Conservation (phyloP, 2,113 vertebrate genomes). For the Silurus glanis region DNA sequence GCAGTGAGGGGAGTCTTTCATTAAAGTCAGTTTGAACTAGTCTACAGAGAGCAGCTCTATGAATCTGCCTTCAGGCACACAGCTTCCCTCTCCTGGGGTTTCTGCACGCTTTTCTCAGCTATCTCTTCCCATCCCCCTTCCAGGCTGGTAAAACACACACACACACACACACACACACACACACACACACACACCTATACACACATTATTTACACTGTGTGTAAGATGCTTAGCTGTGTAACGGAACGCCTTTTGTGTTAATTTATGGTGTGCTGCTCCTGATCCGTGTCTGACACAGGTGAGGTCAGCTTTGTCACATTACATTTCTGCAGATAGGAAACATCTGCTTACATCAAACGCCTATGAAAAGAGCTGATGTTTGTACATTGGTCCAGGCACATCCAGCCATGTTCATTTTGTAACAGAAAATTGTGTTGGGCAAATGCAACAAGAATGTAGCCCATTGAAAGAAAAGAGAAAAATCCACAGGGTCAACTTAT, state of each 20-base stretch:
- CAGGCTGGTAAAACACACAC: constrained; percentile 31
- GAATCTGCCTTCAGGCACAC: constrained; percentile 58
- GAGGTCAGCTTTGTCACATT: constrained; percentile 52
- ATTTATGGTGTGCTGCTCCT: constrained; percentile 49
- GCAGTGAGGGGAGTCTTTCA: constrained; percentile 58
- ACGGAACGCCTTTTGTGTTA: constrained; percentile 46
- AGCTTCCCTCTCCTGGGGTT: constrained; percentile 55
- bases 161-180: constrained; percentile 7
- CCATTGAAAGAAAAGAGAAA: background rate
- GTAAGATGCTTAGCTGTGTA: constrained; percentile 40
- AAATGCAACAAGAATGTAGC: background rate
- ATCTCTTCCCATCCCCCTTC: constrained; percentile 58
- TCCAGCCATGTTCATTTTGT: background rate
- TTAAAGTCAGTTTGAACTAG: constrained; percentile 62
- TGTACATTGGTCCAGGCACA: constrained; percentile 7
- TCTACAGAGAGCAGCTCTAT: constrained; percentile 58
- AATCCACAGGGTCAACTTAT: background rate
- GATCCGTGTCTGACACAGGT: constrained; percentile 45
- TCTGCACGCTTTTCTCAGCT: constrained; percentile 58
- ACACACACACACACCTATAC: constrained; percentile 11
- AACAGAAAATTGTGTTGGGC: background rate
- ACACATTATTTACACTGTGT: constrained; percentile 34
- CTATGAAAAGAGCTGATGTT: constrained; percentile 6
- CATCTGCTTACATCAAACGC: constrained; percentile 44
- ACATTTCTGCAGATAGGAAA: constrained; percentile 46